A percentile compares a stretch with the other conserved stretches of the same genome.
Conservation (phyloP, 2,888 invertebrate species). For the Neelides folsomi region DNA sequence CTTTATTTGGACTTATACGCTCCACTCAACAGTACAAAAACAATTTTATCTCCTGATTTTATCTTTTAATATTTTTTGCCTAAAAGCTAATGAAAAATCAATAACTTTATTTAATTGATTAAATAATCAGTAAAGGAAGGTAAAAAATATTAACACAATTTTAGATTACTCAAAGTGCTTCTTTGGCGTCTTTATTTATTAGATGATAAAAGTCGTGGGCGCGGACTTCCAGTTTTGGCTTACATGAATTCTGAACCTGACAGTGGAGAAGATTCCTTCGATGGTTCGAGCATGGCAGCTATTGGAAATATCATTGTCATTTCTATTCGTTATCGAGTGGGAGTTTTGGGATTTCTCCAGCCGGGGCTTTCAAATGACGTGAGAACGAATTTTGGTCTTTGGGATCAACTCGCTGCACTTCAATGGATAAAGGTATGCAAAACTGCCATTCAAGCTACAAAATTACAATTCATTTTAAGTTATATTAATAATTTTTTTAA, state of each 20-base stretch:
- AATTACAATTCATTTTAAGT: too few species aligned
- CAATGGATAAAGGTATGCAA: constrained; percentile 29
- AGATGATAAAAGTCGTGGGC: constrained; percentile 23
- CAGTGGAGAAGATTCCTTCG: constrained; percentile 25
- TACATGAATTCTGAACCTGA: constrained; percentile 27
- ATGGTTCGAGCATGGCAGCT: constrained; percentile 28
- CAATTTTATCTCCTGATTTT: too few species aligned
- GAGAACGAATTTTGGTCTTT: constrained; percentile 29
- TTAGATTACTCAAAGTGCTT: constrained; percentile 6
- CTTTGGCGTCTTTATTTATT: constrained; percentile 18
- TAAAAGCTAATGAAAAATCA: too few species aligned
- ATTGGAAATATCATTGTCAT: constrained; percentile 31
- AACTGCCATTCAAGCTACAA: neutral
- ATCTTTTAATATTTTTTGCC: too few species aligned
- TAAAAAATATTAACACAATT: neutral
- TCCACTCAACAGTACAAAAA: constrained; percentile 9
- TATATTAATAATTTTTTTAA: too few species aligned
- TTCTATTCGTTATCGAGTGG: constrained; percentile 27
- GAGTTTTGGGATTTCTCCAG: constrained; percentile 27
- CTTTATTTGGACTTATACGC: constrained; percentile 26
- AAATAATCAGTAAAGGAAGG: constrained; percentile 16
- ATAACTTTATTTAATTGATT: too few species aligned
- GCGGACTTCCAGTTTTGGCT: constrained; percentile 26
- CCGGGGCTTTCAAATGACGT: constrained; percentile 25
- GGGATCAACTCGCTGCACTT: constrained; percentile 31